These are phyloP conservation scores for Hipparchia semele DNA, from an alignment of 2,888 invertebrate species.

Conservation along the genomic window DNA sequence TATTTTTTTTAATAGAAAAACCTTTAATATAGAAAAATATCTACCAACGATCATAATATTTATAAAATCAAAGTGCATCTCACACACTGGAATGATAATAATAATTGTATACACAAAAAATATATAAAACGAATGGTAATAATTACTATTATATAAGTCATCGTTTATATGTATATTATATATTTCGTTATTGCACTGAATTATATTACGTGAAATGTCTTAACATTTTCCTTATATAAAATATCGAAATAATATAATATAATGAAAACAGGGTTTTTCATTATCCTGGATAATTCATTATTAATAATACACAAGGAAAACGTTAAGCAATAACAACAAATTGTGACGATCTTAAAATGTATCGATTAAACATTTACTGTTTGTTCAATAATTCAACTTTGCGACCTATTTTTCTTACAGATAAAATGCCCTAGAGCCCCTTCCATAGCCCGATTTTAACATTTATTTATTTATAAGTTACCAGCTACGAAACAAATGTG, in stretches of 20 bases:
- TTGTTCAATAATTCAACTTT: constrained; percentile 9
- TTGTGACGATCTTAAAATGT: constrained; percentile 6
- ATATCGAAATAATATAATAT: neutral
- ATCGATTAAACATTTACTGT: neutral
- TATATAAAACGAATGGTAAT: neutral
- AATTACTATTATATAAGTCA: constrained; percentile 1
- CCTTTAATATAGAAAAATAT: constrained; percentile 43
- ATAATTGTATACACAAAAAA: constrained; percentile 29
- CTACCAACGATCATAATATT: constrained; percentile 37
- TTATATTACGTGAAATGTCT: constrained; percentile 1
- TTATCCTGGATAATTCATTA: constrained; percentile 3
- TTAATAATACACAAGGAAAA: constrained; percentile 8
- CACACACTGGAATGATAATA: constrained; percentile 39
- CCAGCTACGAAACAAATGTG: constrained; percentile 22
- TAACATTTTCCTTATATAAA: constrained; percentile 5
- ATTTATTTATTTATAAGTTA: constrained; percentile 40
- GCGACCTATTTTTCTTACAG: constrained; percentile 22
- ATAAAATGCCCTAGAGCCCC: constrained; percentile 48
- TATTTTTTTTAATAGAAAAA: constrained; percentile 36
- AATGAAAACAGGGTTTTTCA: constrained; percentile 3
- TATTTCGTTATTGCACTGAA: constrained; percentile 12
- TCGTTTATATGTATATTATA: neutral
- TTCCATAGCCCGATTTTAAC: constrained; percentile 48
- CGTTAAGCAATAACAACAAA: constrained; percentile 1
- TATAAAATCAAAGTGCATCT: constrained; percentile 30